phyloP scores from a whole-genome alignment of 2,113 vertebrate genomes.

The Pelecanus crispus region DNA sequence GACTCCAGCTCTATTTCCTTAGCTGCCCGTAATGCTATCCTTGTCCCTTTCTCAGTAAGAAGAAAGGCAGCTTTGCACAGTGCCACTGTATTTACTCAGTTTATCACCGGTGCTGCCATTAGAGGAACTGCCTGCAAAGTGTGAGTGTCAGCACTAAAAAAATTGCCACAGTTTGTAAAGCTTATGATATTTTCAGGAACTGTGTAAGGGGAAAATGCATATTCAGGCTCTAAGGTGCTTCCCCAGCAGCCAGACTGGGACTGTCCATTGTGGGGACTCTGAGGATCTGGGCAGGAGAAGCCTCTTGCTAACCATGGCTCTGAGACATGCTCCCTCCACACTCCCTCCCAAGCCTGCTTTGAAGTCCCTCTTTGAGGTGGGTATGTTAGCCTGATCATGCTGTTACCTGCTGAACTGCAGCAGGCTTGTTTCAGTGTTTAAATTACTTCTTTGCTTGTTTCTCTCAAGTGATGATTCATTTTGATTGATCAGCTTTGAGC shows the following conservation, averaged over 20 bases:
- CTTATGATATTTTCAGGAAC: neutral
- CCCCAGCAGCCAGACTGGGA: neutral
- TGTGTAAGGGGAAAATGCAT: fast-evolving
- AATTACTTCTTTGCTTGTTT: neutral
- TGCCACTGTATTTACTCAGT: fast-evolving
- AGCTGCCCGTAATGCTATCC: neutral
- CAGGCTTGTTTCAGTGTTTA: constrained; percentile 6
- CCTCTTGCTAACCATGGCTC: fast-evolving
- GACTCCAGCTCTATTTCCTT: neutral
- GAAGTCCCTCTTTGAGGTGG: neutral
- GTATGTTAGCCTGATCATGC: neutral
- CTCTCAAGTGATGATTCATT: constrained; percentile 11
- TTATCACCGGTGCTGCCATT: neutral
- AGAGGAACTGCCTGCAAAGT: neutral
- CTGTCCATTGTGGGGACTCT: fast-evolving
- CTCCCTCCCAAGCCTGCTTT: neutral
- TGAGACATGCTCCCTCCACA: fast-evolving
- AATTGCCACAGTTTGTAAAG: neutral
- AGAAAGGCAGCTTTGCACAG: neutral
- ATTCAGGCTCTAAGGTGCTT: neutral
- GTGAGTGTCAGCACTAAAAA: neutral
- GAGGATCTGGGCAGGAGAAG: neutral
- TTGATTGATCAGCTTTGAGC: constrained; percentile 30
- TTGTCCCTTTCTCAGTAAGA: neutral
- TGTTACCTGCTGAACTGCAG: constrained; percentile 38